Evolutionary conservation across 2,113 vertebrate genomes (phyloP).

Genomic region (Sciurus niger): DNA sequence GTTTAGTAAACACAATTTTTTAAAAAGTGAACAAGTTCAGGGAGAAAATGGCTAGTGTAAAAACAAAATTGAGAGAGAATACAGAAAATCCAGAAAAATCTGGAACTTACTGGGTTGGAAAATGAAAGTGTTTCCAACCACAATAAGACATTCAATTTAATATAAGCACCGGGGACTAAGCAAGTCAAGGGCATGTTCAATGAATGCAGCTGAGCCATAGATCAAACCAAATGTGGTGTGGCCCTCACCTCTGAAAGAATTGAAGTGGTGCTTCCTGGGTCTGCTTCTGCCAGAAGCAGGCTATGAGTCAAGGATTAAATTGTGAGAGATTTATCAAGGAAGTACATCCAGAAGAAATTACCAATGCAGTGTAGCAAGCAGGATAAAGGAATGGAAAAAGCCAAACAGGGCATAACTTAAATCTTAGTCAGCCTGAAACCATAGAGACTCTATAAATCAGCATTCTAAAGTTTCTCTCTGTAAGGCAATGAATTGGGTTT

Average conservation of each 20-base stretch:
- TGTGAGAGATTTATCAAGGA: not conserved
- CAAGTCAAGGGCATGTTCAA: not conserved
- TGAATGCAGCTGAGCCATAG: not conserved
- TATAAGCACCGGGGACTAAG: not conserved
- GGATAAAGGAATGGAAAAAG: not conserved
- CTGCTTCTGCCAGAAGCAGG: not conserved
- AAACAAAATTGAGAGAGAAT: not conserved
- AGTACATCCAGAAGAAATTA: not conserved
- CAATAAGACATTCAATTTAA: constrained; percentile 9
- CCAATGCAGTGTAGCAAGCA: not conserved
- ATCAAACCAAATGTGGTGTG: not conserved
- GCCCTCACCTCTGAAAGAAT: not conserved
- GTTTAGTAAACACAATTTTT: not conserved
- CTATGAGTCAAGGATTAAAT: not conserved
- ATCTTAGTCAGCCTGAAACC: not conserved
- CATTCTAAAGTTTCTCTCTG: not conserved
- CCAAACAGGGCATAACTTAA: not conserved
- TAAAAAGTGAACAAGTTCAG: not conserved
- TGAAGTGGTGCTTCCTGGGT: not conserved
- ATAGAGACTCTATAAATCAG: not conserved
- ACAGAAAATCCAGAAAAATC: not conserved
- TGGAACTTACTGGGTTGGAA: not conserved
- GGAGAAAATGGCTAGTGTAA: not conserved
- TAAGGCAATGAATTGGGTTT: not conserved
- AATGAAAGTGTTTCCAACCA: not conserved